Evolutionary conservation across 2,797 vertebrate genomes (phyloP), one percentile per base, ranked within the genome.

Genomic region (Tangara arthus): DNA sequence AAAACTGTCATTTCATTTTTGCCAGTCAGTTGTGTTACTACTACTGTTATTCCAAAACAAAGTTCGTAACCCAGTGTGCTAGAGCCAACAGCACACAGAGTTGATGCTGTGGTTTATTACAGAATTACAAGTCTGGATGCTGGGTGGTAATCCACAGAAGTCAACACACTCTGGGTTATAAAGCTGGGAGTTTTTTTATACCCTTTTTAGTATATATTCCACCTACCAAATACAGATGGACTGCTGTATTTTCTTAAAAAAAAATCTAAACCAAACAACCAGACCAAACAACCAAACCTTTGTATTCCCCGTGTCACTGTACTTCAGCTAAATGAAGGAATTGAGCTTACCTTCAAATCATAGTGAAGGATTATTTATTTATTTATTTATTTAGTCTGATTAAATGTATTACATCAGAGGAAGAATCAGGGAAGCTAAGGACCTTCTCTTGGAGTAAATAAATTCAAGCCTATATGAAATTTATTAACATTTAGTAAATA

Each of bases 121-220:
- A 14, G 50, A 26, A 15, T 59, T 57, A 11, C 39, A 65, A 59
- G 26, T 39, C 28, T 70, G 24, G 12, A 21, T 59, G 26, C 18
- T 52, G 57, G 15, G 30, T 52, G 30, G 12, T 44, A 64, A 77
- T 52, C 18, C 28, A 46, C 39, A 39, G 39, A 57, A 39, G 3
- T 28, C 24, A 64, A 3, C 28, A 46, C 20, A 14, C 21, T 50
- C 37, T 44, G 27, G 6, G 11, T 82, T 34, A 26, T 30, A 63
- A 63, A 44, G 6, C 27, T 49, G 27, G 22, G 15, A 1, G 0
- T 3, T 10, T 42, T 55, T 15, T 44, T 1, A 15, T 20, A 34
- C 2, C 5, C 3, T 39, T 34, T 76, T 34, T 22, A 50, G 15
- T 50, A 14, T 46, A 19, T 57, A 23, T 57, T 52, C n/a, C 52